These are phyloP conservation scores for Hipparchia semele DNA, from an alignment of 2,888 invertebrate species.

Conservation along the genomic window DNA sequence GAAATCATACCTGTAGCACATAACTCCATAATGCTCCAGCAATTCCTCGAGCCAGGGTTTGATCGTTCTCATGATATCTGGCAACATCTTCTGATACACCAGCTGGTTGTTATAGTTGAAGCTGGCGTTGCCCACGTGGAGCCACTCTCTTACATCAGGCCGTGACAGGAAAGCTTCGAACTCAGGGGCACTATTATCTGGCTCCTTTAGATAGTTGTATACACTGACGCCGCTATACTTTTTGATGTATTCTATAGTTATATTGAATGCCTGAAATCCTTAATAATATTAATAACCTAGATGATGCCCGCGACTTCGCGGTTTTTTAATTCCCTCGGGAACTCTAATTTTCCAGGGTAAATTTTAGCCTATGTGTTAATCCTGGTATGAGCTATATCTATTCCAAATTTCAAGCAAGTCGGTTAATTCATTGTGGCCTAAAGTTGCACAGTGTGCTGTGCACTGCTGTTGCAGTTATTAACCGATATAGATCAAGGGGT, in stretches of 20 bases:
- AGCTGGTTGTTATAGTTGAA: constrained; percentile 57
- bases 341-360: too few species aligned
- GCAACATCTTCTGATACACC: constrained; percentile 84
- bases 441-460: too few species aligned
- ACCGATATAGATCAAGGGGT: too few species aligned
- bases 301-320: too few species aligned
- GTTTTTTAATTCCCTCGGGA: too few species aligned
- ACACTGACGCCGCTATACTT: constrained; percentile 53
- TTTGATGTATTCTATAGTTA: constrained; percentile 62
- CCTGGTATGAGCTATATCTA: too few species aligned
- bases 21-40: constrained; percentile 84
- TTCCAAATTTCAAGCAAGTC: too few species aligned
- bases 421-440: too few species aligned
- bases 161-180: constrained; percentile 53
- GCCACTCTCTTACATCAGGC: constrained; percentile 70
- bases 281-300: too few species aligned
- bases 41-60: constrained; percentile 84
- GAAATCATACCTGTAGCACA: constrained; percentile 81
- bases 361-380: too few species aligned
- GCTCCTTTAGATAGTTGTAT: constrained; percentile 53
- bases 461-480: too few species aligned
- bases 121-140: constrained; percentile 65
- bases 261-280: constrained; percentile 58
- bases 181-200: constrained; percentile 33
- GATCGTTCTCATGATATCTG: constrained; percentile 87